phyloP scores from a whole-genome alignment of 2,888 invertebrate species.

The Tetranychus piercei region DNA sequence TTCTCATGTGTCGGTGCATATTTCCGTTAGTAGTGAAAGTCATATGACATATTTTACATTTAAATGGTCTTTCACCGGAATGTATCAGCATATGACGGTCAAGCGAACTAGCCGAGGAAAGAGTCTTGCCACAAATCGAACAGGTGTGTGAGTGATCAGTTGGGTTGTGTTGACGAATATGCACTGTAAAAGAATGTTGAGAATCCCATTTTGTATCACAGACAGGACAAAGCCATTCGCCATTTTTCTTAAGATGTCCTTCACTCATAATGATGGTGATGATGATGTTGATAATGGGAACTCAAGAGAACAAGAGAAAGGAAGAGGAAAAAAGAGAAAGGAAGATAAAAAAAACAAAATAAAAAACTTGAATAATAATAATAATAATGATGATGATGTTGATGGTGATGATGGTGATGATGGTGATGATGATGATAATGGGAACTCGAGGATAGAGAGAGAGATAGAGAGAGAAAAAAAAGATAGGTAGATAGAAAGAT shows the following conservation, averaged over 20 bases:
- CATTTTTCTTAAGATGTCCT: constrained; percentile 10
- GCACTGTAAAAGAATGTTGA: constrained; percentile 49
- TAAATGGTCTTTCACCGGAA: constrained; percentile 65
- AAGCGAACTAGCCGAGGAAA: constrained; percentile 57
- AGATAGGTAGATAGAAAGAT: neutral
- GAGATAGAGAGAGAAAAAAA: neutral
- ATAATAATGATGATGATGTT: too few species aligned
- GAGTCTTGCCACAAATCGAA: constrained; percentile 46
- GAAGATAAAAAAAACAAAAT: neutral
- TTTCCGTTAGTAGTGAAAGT: constrained; percentile 68
- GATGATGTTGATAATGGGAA: neutral
- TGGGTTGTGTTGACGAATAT: constrained; percentile 40
- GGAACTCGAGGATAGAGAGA: constrained; percentile 4
- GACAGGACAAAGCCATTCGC: constrained; percentile 39
- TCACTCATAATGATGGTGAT: neutral
- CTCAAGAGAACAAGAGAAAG: constrained; percentile 3
- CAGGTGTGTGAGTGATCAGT: constrained; percentile 42
- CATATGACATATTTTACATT: constrained; percentile 55
- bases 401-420: neutral
- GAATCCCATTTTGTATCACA: constrained; percentile 44
- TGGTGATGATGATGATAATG: neutral
- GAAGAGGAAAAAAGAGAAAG: constrained; percentile 10
- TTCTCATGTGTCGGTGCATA: constrained; percentile 63
- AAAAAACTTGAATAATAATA: neutral
- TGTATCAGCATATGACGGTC: constrained; percentile 86